phyloP scores from a whole-genome alignment of 2,888 invertebrate genomes.

The Octonoba sinensis region DNA sequence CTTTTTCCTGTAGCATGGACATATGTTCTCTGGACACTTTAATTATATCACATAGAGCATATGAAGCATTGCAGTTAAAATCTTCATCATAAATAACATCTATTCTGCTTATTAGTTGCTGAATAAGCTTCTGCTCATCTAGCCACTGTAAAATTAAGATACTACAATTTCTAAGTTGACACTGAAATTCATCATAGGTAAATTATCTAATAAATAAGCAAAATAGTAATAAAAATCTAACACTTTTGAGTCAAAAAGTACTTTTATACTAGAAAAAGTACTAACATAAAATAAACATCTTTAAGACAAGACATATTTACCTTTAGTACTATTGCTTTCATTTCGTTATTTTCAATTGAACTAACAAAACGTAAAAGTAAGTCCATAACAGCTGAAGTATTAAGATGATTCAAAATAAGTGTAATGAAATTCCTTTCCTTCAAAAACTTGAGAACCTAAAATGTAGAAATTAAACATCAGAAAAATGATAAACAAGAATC shows the following conservation, averaged over 20 bases:
- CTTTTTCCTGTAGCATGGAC: constrained; percentile 73
- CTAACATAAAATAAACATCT: too few species aligned
- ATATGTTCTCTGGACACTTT: constrained; percentile 66
- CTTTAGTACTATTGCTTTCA: constrained; percentile 79
- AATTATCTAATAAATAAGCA: not conserved
- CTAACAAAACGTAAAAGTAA: constrained; percentile 87
- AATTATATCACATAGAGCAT: constrained; percentile 86
- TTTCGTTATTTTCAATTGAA: constrained; percentile 82
- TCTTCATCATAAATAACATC: constrained; percentile 80
- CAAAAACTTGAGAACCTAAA: constrained; percentile 92
- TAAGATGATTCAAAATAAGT: constrained; percentile 87
- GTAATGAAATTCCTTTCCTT: constrained; percentile 89
- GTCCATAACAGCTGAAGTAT: constrained; percentile 95
- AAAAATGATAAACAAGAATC: too few species aligned
- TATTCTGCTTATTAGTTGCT: constrained; percentile 80
- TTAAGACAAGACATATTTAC: constrained; percentile 72
- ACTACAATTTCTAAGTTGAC: not conserved
- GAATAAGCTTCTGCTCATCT: constrained; percentile 87
- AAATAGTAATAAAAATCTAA: too few species aligned
- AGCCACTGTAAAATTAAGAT: constrained; percentile 80
- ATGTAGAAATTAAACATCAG: constrained; percentile 68
- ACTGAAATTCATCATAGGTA: not conserved
- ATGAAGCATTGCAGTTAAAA: constrained; percentile 87
- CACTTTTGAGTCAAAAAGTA: too few species aligned
- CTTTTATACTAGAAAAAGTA: too few species aligned